Evolutionary conservation across 2,888 invertebrate species (phyloP).

Genomic region (Cabera pusaria): DNA sequence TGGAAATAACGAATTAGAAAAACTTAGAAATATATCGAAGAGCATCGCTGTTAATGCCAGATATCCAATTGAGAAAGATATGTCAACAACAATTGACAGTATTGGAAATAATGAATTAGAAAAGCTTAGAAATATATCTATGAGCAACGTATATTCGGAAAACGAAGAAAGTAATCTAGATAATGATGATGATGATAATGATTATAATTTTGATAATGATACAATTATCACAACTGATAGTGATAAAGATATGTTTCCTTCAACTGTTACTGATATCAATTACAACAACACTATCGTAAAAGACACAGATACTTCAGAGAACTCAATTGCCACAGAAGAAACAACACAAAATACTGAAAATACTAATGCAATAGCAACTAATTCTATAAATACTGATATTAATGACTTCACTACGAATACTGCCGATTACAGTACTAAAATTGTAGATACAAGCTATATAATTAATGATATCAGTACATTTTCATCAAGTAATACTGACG

Average conservation of each 20-base stretch:
- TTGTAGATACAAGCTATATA: slow-evolving; percentile 16
- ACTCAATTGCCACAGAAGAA: slow-evolving; percentile 8
- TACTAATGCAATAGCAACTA: no score
- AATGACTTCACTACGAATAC: slow-evolving; percentile 23
- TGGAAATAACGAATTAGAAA: no score
- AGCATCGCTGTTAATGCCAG: no score
- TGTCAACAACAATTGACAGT: no score
- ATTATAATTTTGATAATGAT: slow-evolving; percentile 32
- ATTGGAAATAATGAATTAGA: slow-evolving; percentile 37
- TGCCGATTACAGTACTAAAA: slow-evolving; percentile 4
- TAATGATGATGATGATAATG: slow-evolving; percentile 30
- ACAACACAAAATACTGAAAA: neutral
- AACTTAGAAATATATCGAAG: no score
- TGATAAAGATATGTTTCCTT: slow-evolving; percentile 8
- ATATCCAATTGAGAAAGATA: no score
- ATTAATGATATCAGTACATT: slow-evolving; percentile 16
- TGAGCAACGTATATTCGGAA: slow-evolving; percentile 1
- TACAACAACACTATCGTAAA: slow-evolving; percentile 1
- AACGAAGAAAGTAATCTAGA: slow-evolving; percentile 9
- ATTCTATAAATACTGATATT: no score
- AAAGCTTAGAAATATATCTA: slow-evolving; percentile 14
- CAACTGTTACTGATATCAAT: slow-evolving; percentile 3
- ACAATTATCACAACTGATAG: no score
- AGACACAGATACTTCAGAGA: slow-evolving; percentile 3
- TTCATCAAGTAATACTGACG: no score